phyloP scores from a whole-genome alignment of 2,113 vertebrate species.

The Mus pahari region DNA sequence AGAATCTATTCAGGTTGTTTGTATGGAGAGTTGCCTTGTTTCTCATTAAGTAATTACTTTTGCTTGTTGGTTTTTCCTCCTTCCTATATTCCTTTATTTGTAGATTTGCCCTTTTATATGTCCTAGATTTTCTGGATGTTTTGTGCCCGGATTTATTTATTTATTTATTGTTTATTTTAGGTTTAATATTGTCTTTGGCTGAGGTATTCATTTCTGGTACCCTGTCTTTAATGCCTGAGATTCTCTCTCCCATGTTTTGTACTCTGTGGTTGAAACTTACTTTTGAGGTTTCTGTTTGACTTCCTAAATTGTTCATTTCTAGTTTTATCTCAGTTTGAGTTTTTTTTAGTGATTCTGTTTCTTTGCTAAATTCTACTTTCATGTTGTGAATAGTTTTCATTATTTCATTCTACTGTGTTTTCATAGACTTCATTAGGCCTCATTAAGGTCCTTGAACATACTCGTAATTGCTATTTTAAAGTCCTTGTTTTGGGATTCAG shows the following conservation, averaged over 20 bases:
- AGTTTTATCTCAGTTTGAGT: neutral
- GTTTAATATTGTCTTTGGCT: neutral
- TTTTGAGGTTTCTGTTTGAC: neutral
- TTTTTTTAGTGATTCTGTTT: neutral
- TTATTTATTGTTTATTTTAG: neutral
- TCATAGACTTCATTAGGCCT: neutral
- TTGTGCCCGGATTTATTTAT: neutral
- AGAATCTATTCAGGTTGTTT: slow-evolving; percentile 4
- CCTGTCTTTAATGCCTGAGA: neutral
- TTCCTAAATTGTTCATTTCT: neutral
- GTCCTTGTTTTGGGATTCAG: neutral
- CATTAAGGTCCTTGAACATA: neutral
- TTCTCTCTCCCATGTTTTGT: neutral
- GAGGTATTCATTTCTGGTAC: neutral
- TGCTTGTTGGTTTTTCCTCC: neutral
- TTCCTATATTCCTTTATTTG: neutral
- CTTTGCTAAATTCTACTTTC: neutral
- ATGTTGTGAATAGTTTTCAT: neutral
- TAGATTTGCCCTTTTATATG: neutral
- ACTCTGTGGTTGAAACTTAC: neutral
- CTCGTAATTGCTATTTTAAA: neutral
- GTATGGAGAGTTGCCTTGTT: neutral
- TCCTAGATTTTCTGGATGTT: neutral
- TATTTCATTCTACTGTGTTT: neutral
- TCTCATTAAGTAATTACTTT: neutral